Base-by-base conservation (phyloP, 30 jellyfish, hydroid and myxozoan genomes). In the Haliclystus octoradiatus region DNA sequence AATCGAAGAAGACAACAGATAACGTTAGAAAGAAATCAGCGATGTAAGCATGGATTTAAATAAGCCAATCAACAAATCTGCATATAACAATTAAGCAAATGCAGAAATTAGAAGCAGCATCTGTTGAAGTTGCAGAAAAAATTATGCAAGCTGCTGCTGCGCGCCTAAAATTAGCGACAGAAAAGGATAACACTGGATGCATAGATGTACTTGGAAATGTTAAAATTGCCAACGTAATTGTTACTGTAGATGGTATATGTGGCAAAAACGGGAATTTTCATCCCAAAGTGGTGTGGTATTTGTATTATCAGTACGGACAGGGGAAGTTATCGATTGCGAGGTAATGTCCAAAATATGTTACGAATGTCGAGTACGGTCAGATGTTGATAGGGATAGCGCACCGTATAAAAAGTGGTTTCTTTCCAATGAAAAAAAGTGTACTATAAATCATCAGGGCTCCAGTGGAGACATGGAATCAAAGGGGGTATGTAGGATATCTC, bases 241-340 rank as follows among this genome's bases (percentile, higher is more conserved):
- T 71, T 14, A 26, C 79, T 69, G 53, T 49, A 70, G 60, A 50
- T 65, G 82, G 23, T 72, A 73, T n/a, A n/a, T n/a, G n/a, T n/a
- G n/a, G n/a, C n/a, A n/a, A n/a, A n/a, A n/a, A n/a, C n/a, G n/a
- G n/a, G n/a, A n/a, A 29, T 73, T 52, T 33, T 52, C 73, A 28
- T 71, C 82, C 52, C 52, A 71, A 65, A 71, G 52, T 28, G 82
- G 82, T 29, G 52, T 71, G 34, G 63, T 52, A 4, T 71, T 71
- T 51, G 73, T 71, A 49, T 19, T 71, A 47, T 71, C 74, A 51
- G 73, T 71, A 26, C 34, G 31, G 34, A 71, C 74, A 30, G 82
- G 82, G 2, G 73, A 72, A 72, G 75, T 60, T 26, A 65, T 72
- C 5, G 83, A 72, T 60, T 53, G 62, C 31, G 74, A 72, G 24